A percentile compares a stretch with the other conserved stretches of the same genome.
Conservation (phyloP, 2,797 vertebrate species). For the Monodelphis domestica region DNA sequence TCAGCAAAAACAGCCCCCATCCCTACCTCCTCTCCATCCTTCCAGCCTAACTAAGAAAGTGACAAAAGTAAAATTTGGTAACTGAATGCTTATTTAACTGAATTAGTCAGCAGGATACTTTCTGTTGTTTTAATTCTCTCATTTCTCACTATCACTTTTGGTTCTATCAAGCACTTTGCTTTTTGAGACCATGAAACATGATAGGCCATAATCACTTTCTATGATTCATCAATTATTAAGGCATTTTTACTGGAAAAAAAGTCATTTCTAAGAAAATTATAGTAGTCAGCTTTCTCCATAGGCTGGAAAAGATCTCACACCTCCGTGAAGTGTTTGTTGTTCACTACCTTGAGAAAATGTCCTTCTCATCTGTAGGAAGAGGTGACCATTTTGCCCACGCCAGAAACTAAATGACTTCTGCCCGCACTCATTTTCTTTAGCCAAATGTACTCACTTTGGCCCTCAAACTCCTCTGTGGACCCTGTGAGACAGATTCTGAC, state of each 20-base stretch:
- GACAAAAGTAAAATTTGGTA: background rate
- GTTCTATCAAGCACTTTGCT: background rate
- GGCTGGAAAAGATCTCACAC: background rate
- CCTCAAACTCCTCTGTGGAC: too few species aligned
- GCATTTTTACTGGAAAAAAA: background rate
- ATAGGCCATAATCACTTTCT: background rate
- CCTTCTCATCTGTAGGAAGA: background rate
- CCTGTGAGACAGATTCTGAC: too few species aligned
- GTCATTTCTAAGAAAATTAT: background rate
- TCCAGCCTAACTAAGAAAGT: background rate
- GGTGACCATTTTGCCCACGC: background rate
- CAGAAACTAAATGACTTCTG: too few species aligned
- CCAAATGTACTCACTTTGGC: too few species aligned
- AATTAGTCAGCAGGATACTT: background rate
- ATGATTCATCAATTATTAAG: background rate
- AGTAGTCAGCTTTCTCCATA: background rate
- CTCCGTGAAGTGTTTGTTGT: background rate
- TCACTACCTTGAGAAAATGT: background rate
- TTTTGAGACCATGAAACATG: background rate
- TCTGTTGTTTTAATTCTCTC: background rate
- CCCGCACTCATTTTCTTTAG: too few species aligned
- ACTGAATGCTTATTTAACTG: conserved; percentile 11
- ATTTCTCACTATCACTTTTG: background rate
- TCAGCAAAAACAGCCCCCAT: background rate
- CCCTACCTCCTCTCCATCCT: background rate